Evolutionary conservation across 1,140 invertebrate genomes (phyloP).

Genomic region (Ruditapes philippinarum): DNA sequence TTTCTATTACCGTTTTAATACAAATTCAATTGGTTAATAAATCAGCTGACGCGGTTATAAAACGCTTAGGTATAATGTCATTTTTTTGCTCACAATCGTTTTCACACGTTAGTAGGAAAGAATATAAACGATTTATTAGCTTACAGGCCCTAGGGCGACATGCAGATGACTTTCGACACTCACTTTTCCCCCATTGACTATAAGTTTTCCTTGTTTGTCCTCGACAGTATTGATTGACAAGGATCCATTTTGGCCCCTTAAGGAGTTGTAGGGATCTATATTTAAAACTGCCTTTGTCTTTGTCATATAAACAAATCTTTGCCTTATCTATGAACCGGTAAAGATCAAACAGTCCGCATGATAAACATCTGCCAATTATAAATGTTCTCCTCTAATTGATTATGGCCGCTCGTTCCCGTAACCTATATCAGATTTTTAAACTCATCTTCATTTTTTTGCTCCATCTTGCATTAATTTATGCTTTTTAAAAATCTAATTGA

Average conservation of each 20-base stretch:
- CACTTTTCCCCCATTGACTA: background rate
- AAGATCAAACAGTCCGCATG: background rate
- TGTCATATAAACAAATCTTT: background rate
- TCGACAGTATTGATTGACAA: slow-evolving; percentile 29
- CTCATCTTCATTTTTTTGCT: no score
- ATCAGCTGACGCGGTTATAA: background rate
- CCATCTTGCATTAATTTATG: no score
- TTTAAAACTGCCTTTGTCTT: background rate
- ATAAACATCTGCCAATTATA: background rate
- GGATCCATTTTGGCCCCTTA: slow-evolving; percentile 2
- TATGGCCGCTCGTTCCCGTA: background rate
- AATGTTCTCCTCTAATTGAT: background rate
- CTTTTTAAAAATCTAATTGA: no score
- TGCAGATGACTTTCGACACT: background rate
- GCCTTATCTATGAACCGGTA: background rate
- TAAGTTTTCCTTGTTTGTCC: slow-evolving; percentile 33
- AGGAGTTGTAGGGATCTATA: background rate
- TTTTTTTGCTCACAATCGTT: slow-evolving; percentile 23
- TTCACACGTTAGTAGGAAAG: background rate
- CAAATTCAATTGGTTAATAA: background rate
- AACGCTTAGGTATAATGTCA: slow-evolving; percentile 1
- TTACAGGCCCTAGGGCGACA: background rate
- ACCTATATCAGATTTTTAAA: no score
- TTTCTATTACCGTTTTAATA: slow-evolving; percentile 11
- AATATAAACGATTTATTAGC: slow-evolving; percentile 7